A percentile compares a stretch with the other conserved stretches of the same genome.
phyloP scores from a whole-genome alignment of 2,888 invertebrate species.

The Pristionchus exspectatus region DNA sequence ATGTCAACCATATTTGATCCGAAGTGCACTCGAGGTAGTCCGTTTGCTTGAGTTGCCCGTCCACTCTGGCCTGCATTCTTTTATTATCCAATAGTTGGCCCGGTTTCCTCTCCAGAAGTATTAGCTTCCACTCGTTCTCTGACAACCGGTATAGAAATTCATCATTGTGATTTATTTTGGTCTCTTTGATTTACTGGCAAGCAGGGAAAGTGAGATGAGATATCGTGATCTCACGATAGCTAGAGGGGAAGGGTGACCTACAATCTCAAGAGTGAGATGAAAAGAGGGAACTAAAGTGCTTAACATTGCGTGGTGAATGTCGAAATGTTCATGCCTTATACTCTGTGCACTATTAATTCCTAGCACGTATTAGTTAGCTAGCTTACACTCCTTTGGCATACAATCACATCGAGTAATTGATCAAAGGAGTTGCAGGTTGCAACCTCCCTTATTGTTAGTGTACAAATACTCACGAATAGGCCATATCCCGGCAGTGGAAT shows the following conservation, averaged over 20 bases:
- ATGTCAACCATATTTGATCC: conserved; percentile 21
- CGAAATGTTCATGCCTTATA: not conserved
- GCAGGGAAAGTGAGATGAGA: conserved; percentile 9
- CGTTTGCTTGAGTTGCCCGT: conserved; percentile 48
- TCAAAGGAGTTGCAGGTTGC: not conserved
- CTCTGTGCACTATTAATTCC: too few relatives aligned
- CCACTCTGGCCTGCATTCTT: not conserved
- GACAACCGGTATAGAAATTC: not conserved
- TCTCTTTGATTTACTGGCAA: not conserved
- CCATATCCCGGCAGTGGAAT: conserved; percentile 52
- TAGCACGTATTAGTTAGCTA: too few relatives aligned
- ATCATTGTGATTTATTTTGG: too few relatives aligned
- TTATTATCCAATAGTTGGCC: not conserved
- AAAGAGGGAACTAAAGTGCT: not conserved
- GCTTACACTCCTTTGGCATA: too few relatives aligned
- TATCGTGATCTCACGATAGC: conserved; percentile 15
- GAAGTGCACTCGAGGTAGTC: conserved; percentile 53
- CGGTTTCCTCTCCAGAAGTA: not conserved
- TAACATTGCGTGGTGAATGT: not conserved
- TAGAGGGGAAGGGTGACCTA: conserved; percentile 29
- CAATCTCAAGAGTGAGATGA: not conserved
- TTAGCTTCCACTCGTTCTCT: not conserved
- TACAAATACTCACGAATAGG: conserved; percentile 37
- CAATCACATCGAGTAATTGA: not conserved
- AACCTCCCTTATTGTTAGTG: too few relatives aligned